Conservation (phyloP, 2,888 invertebrate genomes). For the Apantesis nais region DNA sequence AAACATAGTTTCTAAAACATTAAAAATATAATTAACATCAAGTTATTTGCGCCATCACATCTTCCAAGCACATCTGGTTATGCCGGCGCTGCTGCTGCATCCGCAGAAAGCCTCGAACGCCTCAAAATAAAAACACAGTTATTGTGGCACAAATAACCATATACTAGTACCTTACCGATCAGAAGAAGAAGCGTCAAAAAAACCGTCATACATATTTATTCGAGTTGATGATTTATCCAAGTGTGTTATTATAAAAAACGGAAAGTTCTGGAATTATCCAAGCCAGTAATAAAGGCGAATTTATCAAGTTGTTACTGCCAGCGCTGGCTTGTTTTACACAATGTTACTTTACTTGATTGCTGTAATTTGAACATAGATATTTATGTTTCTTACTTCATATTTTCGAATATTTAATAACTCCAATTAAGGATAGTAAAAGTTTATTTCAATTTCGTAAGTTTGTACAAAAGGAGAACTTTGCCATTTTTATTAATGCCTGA, state of each 20-base stretch:
- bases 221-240: constrained; percentile 7
- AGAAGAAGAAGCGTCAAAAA: too few relatives aligned
- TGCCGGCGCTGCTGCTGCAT: too few relatives aligned
- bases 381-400: constrained; percentile 14
- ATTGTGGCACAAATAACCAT: too few relatives aligned
- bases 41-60: too few relatives aligned
- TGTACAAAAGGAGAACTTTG: constrained; percentile 1
- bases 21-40: neutral
- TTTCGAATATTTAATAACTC: constrained; percentile 18
- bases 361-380: constrained; percentile 19
- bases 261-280: constrained; percentile 38
- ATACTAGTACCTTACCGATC: too few relatives aligned
- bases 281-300: constrained; percentile 36
- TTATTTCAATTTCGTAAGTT: constrained; percentile 5
- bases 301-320: constrained; percentile 38
- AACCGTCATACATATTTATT: neutral
- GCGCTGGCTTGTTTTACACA: constrained; percentile 34
- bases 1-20: constrained; percentile 5
- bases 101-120: too few relatives aligned
- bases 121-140: too few relatives aligned
- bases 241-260: constrained; percentile 33
- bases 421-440: constrained; percentile 14
- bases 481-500: neutral
- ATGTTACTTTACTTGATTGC: constrained; percentile 28
- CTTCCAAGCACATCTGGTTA: too few relatives aligned